Conservation (phyloP, 2,888 invertebrate genomes). For the Parnassius orleans region DNA sequence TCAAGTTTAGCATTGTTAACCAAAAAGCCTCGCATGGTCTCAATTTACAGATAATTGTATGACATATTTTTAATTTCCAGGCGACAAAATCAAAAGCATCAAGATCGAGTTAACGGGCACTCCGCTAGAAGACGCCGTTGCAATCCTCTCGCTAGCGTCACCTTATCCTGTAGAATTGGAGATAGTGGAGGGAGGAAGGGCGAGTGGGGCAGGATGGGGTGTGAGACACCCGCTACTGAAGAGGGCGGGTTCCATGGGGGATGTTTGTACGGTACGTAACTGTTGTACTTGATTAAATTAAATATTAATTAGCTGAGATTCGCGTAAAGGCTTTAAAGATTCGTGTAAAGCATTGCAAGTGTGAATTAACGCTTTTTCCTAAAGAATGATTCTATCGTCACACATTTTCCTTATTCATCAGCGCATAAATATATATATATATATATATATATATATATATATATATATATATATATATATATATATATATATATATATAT, state of each 20-base stretch:
- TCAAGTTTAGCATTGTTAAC: too few relatives aligned
- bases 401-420: too few relatives aligned
- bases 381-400: too few relatives aligned
- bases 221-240: conserved; percentile 90
- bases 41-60: too few relatives aligned
- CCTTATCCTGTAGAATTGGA: conserved; percentile 93
- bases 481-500: too few relatives aligned
- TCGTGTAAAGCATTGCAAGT: too few relatives aligned
- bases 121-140: conserved; percentile 94
- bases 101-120: conserved; percentile 93
- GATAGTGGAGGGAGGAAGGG: conserved; percentile 78
- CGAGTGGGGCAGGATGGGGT: conserved; percentile 69
- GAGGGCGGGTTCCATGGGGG: conserved; percentile 88
- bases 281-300: conserved; percentile 1
- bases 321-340: too few relatives aligned
- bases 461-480: too few relatives aligned
- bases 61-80: conserved; percentile 67
- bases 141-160: conserved; percentile 93
- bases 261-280: conserved; percentile 82
- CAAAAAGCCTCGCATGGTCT: too few relatives aligned
- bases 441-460: too few relatives aligned
- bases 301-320: conserved; percentile 1
- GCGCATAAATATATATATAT: too few relatives aligned
- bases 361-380: too few relatives aligned
- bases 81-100: conserved; percentile 92